Evolutionary conservation across 1,140 invertebrate species (phyloP), one percentile per base, ranked within the genome.

Genomic region (Lanistes nyassanus): DNA sequence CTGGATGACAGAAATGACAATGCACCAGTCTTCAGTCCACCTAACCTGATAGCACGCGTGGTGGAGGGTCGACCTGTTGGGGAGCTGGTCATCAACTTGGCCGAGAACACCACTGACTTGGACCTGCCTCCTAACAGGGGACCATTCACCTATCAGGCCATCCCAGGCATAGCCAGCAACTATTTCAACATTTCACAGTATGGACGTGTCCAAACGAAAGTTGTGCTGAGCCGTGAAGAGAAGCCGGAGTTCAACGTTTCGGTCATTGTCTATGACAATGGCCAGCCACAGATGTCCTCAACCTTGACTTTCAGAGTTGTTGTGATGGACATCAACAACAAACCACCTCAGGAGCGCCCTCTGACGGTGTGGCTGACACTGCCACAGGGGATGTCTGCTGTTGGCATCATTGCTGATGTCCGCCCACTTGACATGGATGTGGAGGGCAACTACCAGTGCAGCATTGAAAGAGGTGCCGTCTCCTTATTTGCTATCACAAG

Each of bases 1-100:
- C 79, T 98, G 2, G 91, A 92, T 19, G 97, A 99, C 88, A 92
- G 98, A 13, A 98, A 98, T 87, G 97, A 99, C 81, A 98, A 98
- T 86, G 95, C 94, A 0, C 97, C 97, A 0, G 87, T 93, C 7
- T 97, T 99, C 83, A 93, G 94, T 71, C 88, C 93, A 0, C 92
- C 93, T 53, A 90, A 94, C 16, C 97, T 96, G 86, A 89, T 93
- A 39, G 96, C 94, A 0, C 93, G 94, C 79, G 92, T 98, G 0
- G 92, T 92, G 55, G 97, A 99, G 90, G 97, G 98, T 86, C 94
- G 96, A 88, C 94, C 95, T 0, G 91, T 94, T 4, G 94, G 94
- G 74, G 95, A 95, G 0, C 94, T 92, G 75, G 93, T 98, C 0
- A 95, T 96, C 91, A 94, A 93, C 0, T 87, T 99, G 9, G 92